Base-by-base conservation (phyloP, 2,888 invertebrate species). In the Caenorhabditis sinica region DNA sequence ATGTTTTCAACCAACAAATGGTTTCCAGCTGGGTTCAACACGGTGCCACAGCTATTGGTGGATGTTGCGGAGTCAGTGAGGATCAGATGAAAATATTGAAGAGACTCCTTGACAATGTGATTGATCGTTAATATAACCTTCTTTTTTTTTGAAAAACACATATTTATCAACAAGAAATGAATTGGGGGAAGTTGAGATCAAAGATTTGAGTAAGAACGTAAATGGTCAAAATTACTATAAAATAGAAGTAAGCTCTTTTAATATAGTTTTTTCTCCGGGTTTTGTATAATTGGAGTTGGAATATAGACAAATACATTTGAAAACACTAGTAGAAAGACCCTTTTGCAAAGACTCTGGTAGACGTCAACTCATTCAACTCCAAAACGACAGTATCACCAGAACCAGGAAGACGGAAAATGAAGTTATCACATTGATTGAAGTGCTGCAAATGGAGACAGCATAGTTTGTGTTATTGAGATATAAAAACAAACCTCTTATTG, bases 41-140 rank as follows among this genome's bases (percentile, higher is more conserved):
- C 43, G 74, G 74, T 8, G 77, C 82, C 13, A 82, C 85, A 8
- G 77, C 63, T 8, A 65, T 85, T 53, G 85, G 85, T 20, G 85
- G 80, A 1, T 85, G 85, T 40, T 85, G 85, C 49, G 85, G 85
- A 30, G 25, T 74, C 15, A 51, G 28, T 0, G 40, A 53, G 9
- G 8, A 43, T 0, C 49, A 77, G 17, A 43, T 77, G 56, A 23
- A 17, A n/a, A n/a, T 45, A 23, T 17, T 76, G 4, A 68, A 45
- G 51, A 58, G 30, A 40, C n/a, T 72, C 13, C 2, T 69, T 5
- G 53, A 69, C 20, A 53, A 69, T 11, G 11, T 56, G 8, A 56
- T 40, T 40, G 40, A 33, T 33, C 33, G 33, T 33, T 33, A 33
- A 33, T 8, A 40, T 25, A 6, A 36, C 23, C 1, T 17, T n/a